phyloP scores from a whole-genome alignment of 2,888 invertebrate genomes.

The Syrphus vitripennis region DNA sequence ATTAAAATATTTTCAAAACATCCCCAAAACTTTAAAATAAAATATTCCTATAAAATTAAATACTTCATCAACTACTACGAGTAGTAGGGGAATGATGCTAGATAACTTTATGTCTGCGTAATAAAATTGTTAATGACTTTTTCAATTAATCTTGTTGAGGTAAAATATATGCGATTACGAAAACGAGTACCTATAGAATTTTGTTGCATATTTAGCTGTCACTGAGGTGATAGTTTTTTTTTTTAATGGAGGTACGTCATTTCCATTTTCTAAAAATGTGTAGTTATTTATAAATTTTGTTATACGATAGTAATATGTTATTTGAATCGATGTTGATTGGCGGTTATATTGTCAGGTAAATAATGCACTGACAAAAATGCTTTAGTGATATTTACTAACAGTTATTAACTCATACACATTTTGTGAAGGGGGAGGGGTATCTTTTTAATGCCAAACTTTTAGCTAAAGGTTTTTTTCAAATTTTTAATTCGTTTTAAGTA shows the following conservation, averaged over 20 bases:
- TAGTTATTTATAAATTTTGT: background rate
- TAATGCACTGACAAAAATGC: background rate
- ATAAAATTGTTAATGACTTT: background rate
- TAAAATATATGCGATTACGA: no score
- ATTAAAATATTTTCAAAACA: conserved; percentile 7
- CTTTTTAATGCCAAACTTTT: no score
- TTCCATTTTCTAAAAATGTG: background rate
- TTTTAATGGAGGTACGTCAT: background rate
- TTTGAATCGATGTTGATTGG: background rate
- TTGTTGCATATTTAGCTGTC: background rate
- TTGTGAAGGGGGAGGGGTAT: no score
- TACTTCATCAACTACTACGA: background rate
- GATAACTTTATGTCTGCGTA: background rate
- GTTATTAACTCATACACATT: no score
- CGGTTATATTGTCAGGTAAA: background rate
- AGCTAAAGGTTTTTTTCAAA: no score
- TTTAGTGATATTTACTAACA: background rate
- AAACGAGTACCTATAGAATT: no score
- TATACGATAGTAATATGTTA: background rate
- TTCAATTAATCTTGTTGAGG: background rate
- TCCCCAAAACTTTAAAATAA: background rate
- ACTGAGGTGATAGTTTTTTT: background rate
- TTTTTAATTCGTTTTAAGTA: no score
- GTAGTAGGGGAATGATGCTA: background rate
- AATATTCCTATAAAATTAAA: background rate